Percentiles rank a stretch among this genome's conserved stretches.
phyloP scores from a whole-genome alignment of 2,888 invertebrate species.

The Athalia rosae region DNA sequence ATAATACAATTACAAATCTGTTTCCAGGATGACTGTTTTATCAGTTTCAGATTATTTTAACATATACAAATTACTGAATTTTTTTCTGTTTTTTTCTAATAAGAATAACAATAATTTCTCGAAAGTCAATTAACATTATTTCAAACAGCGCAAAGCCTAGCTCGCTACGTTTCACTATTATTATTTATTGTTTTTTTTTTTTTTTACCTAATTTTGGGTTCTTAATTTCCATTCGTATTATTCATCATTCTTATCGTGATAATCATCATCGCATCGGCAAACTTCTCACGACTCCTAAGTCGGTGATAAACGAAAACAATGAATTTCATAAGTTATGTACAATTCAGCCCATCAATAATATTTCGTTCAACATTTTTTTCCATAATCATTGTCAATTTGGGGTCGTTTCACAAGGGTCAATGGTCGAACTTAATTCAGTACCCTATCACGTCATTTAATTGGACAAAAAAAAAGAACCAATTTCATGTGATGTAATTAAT shows the following conservation, averaged over 20 bases:
- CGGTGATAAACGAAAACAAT: neutral
- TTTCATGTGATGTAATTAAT: neutral
- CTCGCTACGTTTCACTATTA: neutral
- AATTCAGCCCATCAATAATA: slow-evolving; percentile 40
- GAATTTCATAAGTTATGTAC: slow-evolving; percentile 34
- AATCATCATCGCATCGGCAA: neutral
- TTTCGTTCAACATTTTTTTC: neutral
- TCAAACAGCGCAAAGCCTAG: neutral
- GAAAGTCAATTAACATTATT: neutral
- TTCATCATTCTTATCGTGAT: neutral
- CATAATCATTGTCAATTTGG: slow-evolving; percentile 15
- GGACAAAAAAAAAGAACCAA: slow-evolving; percentile 15
- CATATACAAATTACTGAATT: slow-evolving; percentile 5
- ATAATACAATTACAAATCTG: slow-evolving; percentile 8
- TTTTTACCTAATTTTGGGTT: neutral
- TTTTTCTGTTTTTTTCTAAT: neutral
- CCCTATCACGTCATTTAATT: slow-evolving; percentile 58
- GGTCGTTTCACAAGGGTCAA: slow-evolving; percentile 24
- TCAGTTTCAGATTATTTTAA: neutral
- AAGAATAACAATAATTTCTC: neutral
- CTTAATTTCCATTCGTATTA: neutral
- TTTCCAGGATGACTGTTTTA: slow-evolving; percentile 17
- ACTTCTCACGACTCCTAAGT: neutral
- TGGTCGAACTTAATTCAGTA: slow-evolving; percentile 43
- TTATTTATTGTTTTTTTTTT: neutral